Conservation (phyloP, 2,888 invertebrate species). For the Hesperia comma region DNA sequence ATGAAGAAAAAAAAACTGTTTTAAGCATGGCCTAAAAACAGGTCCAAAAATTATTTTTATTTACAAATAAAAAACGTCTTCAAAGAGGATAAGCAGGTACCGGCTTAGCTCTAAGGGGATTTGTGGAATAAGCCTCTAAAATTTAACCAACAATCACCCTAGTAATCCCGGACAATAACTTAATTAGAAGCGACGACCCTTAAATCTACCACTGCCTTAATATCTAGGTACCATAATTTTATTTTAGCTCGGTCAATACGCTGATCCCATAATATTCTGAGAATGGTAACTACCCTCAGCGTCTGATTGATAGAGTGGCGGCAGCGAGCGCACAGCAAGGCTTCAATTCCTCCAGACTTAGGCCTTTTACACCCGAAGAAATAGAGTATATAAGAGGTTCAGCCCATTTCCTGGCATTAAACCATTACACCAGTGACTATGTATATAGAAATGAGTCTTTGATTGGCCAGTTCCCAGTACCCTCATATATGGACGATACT, state of each 20-base stretch:
- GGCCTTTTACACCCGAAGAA: constrained; percentile 45
- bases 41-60: no score
- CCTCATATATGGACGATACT: constrained; percentile 44
- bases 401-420: constrained; percentile 47
- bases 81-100: no score
- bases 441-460: constrained; percentile 47
- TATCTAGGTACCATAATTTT: background rate
- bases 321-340: constrained; percentile 46
- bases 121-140: no score
- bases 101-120: no score
- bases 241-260: constrained; percentile 45
- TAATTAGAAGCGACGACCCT: no score
- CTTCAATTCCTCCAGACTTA: constrained; percentile 44
- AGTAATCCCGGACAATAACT: no score
- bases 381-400: constrained; percentile 45
- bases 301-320: constrained; percentile 43
- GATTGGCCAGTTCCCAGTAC: constrained; percentile 38
- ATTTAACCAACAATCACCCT: no score
- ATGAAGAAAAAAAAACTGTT: no score
- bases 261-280: constrained; percentile 45
- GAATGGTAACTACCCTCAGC: constrained; percentile 47
- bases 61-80: no score
- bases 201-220: no score
- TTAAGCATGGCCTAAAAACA: no score
- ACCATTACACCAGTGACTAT: constrained; percentile 44